Conservation (phyloP, 2,113 vertebrate species). For the Myocastor coypus region DNA sequence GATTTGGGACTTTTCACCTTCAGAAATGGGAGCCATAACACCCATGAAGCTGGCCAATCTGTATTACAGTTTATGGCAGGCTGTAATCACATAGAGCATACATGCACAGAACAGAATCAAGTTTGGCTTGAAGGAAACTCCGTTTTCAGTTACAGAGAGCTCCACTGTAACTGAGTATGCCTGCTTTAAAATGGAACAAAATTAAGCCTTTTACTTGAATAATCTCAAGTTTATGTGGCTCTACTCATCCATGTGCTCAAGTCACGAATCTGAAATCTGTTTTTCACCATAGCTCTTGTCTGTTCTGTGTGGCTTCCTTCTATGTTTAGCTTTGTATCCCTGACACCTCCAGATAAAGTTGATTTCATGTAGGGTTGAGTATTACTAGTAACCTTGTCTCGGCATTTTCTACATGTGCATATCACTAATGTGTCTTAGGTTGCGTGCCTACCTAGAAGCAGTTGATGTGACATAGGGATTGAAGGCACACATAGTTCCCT, state of each 20-base stretch:
- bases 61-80: not conserved
- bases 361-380: not conserved
- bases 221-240: not conserved
- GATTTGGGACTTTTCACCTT: not conserved
- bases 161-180: not conserved
- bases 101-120: not conserved
- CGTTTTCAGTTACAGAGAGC: not conserved
- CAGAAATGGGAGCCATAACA: not conserved
- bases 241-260: not conserved
- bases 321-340: not conserved
- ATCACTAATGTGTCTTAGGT: not conserved
- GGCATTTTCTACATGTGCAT: not conserved
- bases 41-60: no score
- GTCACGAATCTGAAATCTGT: not conserved
- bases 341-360: not conserved
- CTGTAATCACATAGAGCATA: not conserved
- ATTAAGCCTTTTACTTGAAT: not conserved
- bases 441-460: not conserved
- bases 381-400: not conserved
- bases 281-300: not conserved
- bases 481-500: not conserved
- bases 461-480: not conserved
- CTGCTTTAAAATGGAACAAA: not conserved
- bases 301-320: not conserved
- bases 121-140: not conserved